phyloP scores from a whole-genome alignment of 1,140 invertebrate genomes.

The Drosophila kikkawai region DNA sequence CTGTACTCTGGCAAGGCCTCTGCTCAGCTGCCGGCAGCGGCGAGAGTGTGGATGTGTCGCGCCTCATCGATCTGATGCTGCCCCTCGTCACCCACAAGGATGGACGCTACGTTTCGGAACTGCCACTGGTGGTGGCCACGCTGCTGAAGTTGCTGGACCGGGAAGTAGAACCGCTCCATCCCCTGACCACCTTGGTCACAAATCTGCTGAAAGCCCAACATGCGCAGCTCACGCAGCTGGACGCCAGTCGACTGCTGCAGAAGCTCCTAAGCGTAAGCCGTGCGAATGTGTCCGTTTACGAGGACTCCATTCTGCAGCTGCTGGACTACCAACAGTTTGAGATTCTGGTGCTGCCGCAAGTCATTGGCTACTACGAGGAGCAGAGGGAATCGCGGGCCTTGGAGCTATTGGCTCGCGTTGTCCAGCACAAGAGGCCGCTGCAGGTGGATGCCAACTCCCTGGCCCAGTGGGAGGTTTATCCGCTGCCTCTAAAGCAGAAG shows the following conservation, averaged over 20 bases:
- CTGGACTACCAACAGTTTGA: slow-evolving; percentile 90
- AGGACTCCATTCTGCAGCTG: slow-evolving; percentile 88
- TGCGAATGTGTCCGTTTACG: slow-evolving; percentile 85
- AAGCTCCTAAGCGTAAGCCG: slow-evolving; percentile 87
- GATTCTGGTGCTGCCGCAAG: slow-evolving; percentile 89
- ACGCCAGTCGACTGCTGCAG: slow-evolving; percentile 88
- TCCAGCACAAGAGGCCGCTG: slow-evolving; percentile 88
- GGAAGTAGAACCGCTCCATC: slow-evolving; percentile 24
- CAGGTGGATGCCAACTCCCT: slow-evolving; percentile 87
- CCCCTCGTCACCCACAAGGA: slow-evolving; percentile 87
- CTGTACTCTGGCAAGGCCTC: slow-evolving; percentile 87
- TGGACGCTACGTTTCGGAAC: slow-evolving; percentile 88
- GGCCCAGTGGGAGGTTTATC: slow-evolving; percentile 88
- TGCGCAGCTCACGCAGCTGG: slow-evolving; percentile 89
- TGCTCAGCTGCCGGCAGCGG: slow-evolving; percentile 32
- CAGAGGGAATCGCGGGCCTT: slow-evolving; percentile 87
- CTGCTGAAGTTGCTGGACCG: slow-evolving; percentile 86
- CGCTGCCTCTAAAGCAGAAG: slow-evolving; percentile 86
- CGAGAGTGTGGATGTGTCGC: slow-evolving; percentile 12
- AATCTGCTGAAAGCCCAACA: slow-evolving; percentile 77
- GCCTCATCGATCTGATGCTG: slow-evolving; percentile 86
- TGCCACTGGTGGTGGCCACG: slow-evolving; percentile 85
- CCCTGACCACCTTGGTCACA: slow-evolving; percentile 53
- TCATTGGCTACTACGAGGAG: slow-evolving; percentile 88
- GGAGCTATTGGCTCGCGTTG: slow-evolving; percentile 88